Percentiles rank a stretch among this genome's conserved stretches.
phyloP scores from a whole-genome alignment of 2,113 vertebrate genomes.

The Cranoglanis bouderius region DNA sequence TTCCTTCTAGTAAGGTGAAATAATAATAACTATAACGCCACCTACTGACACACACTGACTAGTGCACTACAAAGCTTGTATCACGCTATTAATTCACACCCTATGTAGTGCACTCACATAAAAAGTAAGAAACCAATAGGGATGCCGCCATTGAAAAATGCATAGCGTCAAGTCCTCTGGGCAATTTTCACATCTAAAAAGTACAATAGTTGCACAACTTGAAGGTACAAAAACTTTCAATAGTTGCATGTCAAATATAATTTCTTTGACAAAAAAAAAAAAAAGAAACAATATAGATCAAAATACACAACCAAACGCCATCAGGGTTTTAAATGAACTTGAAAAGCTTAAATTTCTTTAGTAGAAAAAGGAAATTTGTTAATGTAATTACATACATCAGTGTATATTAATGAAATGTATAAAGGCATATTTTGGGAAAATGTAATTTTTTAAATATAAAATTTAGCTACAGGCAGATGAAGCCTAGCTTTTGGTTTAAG shows the following conservation, averaged over 20 bases:
- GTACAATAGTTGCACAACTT: too few species aligned
- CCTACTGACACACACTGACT: conserved; percentile 22
- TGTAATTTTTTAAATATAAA: not conserved
- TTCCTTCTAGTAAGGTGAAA: conserved; percentile 37
- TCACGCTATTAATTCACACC: not conserved
- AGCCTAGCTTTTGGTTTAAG: too few species aligned
- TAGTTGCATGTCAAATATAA: not conserved
- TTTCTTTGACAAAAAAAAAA: not conserved
- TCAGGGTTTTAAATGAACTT: not conserved
- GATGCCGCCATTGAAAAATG: not conserved
- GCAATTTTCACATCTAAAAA: not conserved
- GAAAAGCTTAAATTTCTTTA: not conserved
- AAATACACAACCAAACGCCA: not conserved
- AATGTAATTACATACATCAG: not conserved
- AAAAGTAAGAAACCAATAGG: not conserved
- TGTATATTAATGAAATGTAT: not conserved
- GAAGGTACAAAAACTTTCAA: not conserved
- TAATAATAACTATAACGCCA: conserved; percentile 15
- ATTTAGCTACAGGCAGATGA: not conserved
- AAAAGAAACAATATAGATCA: too few species aligned
- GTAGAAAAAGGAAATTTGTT: not conserved
- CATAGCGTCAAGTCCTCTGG: not conserved
- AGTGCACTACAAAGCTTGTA: not conserved
- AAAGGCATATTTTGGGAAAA: not conserved
- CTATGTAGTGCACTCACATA: not conserved